A percentile compares a stretch with the other conserved stretches of the same genome.
These are phyloP conservation scores for Lepidothrix coronata DNA, from an alignment of 2,113 vertebrate genomes.

Conservation along the genomic window DNA sequence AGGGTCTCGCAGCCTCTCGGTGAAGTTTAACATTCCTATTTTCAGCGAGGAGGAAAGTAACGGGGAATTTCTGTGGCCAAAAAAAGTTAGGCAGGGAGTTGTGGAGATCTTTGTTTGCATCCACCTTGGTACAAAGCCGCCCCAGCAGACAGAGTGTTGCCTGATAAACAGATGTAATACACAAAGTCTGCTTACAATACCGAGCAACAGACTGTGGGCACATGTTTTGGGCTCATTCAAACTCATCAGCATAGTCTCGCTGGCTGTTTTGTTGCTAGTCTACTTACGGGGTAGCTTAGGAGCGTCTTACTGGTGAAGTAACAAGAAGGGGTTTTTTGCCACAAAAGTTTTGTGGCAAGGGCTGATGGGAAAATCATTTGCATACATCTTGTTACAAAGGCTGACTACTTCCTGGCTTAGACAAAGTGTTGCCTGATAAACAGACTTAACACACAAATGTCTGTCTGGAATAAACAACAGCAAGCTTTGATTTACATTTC, in stretches of 20 bases:
- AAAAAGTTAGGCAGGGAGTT: constrained; percentile 25
- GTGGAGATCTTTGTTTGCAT: constrained; percentile 46
- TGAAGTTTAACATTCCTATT: not conserved
- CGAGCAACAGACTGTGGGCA: constrained; percentile 72
- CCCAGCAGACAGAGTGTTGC: constrained; percentile 68
- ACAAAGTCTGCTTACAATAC: constrained; percentile 73
- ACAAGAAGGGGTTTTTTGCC: constrained; percentile 62
- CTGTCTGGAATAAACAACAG: constrained; percentile 83
- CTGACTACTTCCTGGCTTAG: constrained; percentile 81
- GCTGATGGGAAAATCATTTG: constrained; percentile 78
- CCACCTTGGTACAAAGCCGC: constrained; percentile 66
- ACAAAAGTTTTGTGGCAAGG: constrained; percentile 70
- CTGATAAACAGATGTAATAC: constrained; percentile 75
- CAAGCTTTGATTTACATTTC: constrained; percentile 81
- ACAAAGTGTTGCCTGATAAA: constrained; percentile 83
- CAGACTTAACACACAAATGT: constrained; percentile 82
- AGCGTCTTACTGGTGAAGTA: constrained; percentile 70
- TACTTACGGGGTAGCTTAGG: constrained; percentile 70
- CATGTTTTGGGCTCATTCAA: constrained; percentile 70
- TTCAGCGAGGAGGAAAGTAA: not conserved
- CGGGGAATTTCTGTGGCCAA: not conserved
- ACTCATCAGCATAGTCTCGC: constrained; percentile 70
- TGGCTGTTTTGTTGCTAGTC: constrained; percentile 68
- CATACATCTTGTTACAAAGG: constrained; percentile 79
- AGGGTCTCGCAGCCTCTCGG: not conserved